phyloP scores from a whole-genome alignment of 1,140 invertebrate genomes.

The Carcinoscorpius rotundicauda region DNA sequence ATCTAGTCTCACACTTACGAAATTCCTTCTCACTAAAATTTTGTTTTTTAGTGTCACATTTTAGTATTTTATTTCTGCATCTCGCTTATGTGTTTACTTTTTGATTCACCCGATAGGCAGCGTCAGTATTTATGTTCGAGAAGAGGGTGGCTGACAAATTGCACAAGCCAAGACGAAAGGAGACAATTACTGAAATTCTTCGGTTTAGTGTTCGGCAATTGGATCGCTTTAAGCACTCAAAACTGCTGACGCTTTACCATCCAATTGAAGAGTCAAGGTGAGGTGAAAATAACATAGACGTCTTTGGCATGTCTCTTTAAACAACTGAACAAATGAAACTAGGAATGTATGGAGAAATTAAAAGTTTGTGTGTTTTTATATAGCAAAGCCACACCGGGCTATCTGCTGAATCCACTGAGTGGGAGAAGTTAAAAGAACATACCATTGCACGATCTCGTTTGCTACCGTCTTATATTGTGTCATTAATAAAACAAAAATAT shows the following conservation, averaged over 20 bases:
- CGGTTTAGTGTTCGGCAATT: constrained; percentile 64
- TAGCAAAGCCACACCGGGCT: too few relatives aligned
- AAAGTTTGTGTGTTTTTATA: too few relatives aligned
- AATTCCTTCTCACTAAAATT: constrained; percentile 1
- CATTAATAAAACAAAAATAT: too few relatives aligned
- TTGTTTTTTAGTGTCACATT: not conserved
- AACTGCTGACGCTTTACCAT: constrained; percentile 51
- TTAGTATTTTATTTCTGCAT: not conserved
- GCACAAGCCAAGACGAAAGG: constrained; percentile 83
- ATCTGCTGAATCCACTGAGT: too few relatives aligned
- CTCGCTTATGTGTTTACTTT: too few relatives aligned
- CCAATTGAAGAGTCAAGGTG: constrained; percentile 40
- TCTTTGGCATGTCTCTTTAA: too few relatives aligned
- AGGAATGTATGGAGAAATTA: too few relatives aligned
- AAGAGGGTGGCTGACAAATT: constrained; percentile 86
- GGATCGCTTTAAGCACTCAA: constrained; percentile 74
- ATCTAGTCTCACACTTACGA: not conserved
- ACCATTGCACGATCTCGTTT: too few relatives aligned
- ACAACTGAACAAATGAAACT: too few relatives aligned
- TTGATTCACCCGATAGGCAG: constrained; percentile 54
- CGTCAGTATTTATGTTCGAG: constrained; percentile 89
- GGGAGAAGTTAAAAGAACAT: too few relatives aligned
- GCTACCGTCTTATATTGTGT: too few relatives aligned
- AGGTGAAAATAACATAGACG: constrained; percentile 8
- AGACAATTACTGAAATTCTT: constrained; percentile 82